A percentile compares a stretch with the other conserved stretches of the same genome.
These are phyloP conservation scores for Balaeniceps rex DNA, from an alignment of 2,113 vertebrate species.

Conservation along the genomic window DNA sequence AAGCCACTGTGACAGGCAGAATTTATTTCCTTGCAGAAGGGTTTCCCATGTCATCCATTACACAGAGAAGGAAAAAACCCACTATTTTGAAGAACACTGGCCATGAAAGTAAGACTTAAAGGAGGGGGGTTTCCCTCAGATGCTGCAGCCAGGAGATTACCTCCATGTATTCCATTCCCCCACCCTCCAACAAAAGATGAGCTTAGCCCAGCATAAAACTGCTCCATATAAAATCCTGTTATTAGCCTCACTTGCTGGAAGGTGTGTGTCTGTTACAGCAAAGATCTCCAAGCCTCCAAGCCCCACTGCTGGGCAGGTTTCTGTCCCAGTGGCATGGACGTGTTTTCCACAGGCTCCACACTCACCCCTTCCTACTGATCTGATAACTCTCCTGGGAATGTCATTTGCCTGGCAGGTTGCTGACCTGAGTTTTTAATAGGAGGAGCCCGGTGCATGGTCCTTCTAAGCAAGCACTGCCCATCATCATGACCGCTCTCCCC, in stretches of 20 bases:
- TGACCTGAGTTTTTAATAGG: not conserved
- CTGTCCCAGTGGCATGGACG: not conserved
- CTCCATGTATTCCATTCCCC: not conserved
- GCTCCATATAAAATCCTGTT: not conserved
- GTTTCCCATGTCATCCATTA: not conserved
- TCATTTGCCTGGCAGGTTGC: not conserved
- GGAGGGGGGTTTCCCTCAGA: not conserved
- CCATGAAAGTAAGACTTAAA: not conserved
- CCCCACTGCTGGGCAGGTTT: not conserved
- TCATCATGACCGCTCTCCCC: rapidly evolving
- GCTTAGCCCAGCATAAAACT: not conserved
- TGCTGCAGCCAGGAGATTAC: not conserved
- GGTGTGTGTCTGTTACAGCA: not conserved
- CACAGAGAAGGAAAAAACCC: not conserved
- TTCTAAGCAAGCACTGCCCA: not conserved
- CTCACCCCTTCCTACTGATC: not conserved
- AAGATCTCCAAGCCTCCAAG: not conserved
- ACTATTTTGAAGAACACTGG: not conserved
- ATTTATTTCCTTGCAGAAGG: slow-evolving; percentile 30
- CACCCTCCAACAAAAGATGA: not conserved
- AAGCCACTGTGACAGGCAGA: slow-evolving; percentile 14
- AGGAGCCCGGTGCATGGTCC: not conserved
- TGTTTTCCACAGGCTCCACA: not conserved
- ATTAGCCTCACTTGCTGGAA: not conserved
- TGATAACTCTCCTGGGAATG: not conserved